Evolutionary conservation across 2,888 invertebrate genomes (phyloP).

Genomic region (Urechis unicinctus): DNA sequence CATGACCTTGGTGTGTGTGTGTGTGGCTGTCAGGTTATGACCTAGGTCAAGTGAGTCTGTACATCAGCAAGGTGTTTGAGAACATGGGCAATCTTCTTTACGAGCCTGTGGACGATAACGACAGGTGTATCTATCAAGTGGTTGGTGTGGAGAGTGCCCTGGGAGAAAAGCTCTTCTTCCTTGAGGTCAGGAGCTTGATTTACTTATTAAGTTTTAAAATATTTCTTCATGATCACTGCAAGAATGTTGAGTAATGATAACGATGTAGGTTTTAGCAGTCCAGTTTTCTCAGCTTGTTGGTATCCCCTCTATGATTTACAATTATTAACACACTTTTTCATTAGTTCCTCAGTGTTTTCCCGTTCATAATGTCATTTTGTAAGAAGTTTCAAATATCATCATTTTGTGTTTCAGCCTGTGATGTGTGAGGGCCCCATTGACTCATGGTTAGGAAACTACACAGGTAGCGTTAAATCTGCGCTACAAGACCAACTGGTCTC

Average conservation of each 20-base stretch:
- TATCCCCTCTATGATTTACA: too few species aligned
- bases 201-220: neutral
- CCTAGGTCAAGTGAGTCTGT: constrained; percentile 39
- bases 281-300: neutral
- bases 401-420: constrained; percentile 29
- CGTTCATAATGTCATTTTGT: too few species aligned
- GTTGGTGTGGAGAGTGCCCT: constrained; percentile 37
- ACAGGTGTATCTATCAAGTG: constrained; percentile 34
- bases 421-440: constrained; percentile 44
- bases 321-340: neutral
- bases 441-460: constrained; percentile 35
- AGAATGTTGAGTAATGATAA: too few species aligned
- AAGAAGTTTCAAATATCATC: too few species aligned
- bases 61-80: constrained; percentile 46
- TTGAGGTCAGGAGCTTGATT: constrained; percentile 28
- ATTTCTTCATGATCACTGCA: too few species aligned
- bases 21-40: constrained; percentile 35
- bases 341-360: neutral
- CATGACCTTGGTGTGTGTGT: too few species aligned
- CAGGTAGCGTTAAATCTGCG: constrained; percentile 31
- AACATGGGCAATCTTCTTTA: constrained; percentile 41
- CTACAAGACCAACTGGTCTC: constrained; percentile 38
- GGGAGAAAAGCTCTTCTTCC: constrained; percentile 38
- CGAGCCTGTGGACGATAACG: constrained; percentile 35
- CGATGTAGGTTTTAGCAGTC: neutral